These are phyloP conservation scores for Cephus nigrinus DNA, from an alignment of 2,888 invertebrate species.

Conservation along the genomic window DNA sequence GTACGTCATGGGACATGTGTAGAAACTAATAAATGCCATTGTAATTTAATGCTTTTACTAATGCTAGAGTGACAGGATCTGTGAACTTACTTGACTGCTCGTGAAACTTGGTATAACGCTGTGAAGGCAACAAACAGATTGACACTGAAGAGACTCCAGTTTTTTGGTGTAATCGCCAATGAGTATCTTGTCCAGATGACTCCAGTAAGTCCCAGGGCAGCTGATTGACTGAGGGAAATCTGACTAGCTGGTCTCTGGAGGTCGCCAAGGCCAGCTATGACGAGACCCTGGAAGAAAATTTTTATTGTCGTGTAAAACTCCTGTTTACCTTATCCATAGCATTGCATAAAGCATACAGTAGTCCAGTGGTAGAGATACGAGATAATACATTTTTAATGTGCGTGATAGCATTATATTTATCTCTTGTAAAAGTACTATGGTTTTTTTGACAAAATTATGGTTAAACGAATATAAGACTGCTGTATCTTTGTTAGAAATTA, in stretches of 20 bases:
- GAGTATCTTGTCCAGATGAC: slow-evolving; percentile 96
- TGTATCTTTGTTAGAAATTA: not conserved
- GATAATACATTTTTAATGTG: too few relatives aligned
- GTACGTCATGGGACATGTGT: not conserved
- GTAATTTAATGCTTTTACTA: not conserved
- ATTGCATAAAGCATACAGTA: not conserved
- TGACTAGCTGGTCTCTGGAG: slow-evolving; percentile 88
- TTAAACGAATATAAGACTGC: not conserved
- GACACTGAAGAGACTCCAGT: slow-evolving; percentile 93
- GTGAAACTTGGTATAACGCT: slow-evolving; percentile 83
- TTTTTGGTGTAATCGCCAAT: slow-evolving; percentile 95
- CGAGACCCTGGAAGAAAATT: slow-evolving; percentile 75
- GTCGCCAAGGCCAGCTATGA: slow-evolving; percentile 90
- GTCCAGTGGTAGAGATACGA: not conserved
- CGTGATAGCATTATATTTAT: too few relatives aligned
- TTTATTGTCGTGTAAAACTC: not conserved
- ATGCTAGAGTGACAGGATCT: not conserved
- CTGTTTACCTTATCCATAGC: not conserved
- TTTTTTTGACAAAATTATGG: not conserved
- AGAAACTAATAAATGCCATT: not conserved
- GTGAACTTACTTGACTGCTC: slow-evolving; percentile 72
- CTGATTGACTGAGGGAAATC: slow-evolving; percentile 85
- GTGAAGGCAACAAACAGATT: slow-evolving; percentile 96
- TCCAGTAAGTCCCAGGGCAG: slow-evolving; percentile 88
- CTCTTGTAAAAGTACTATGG: not conserved